These are phyloP conservation scores for Stenotaenia linearis DNA, from an alignment of 2,888 invertebrate genomes.

Conservation along the genomic window DNA sequence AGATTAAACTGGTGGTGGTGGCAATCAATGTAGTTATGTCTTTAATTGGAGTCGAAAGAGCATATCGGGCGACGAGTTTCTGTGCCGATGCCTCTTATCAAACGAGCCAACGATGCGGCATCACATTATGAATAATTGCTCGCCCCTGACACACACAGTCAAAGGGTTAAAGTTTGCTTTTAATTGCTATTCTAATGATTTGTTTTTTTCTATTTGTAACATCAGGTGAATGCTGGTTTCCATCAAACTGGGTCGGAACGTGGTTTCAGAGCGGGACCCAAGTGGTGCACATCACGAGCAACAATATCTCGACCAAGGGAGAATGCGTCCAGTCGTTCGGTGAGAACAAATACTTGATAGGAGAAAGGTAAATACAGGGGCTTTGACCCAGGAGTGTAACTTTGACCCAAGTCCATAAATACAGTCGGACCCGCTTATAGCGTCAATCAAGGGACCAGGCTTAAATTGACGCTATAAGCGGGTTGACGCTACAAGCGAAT, in stretches of 20 bases:
- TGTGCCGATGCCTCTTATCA: not conserved
- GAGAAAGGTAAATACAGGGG: conserved; percentile 69
- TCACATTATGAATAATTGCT: not conserved
- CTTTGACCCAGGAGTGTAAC: not conserved
- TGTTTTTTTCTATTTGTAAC: not conserved
- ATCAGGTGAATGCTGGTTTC: conserved; percentile 61
- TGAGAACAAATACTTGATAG: conserved; percentile 65
- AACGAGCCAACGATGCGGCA: not conserved
- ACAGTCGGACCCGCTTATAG: too few relatives aligned
- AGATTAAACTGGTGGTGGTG: conserved; percentile 4
- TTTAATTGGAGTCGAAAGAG: conserved; percentile 4
- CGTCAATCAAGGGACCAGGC: too few relatives aligned
- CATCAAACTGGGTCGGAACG: conserved; percentile 75
- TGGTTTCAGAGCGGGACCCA: conserved; percentile 70
- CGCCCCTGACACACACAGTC: not conserved
- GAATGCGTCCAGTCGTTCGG: conserved; percentile 61
- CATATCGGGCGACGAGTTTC: not conserved
- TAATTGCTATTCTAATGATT: not conserved
- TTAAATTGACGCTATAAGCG: too few relatives aligned
- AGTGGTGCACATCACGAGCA: conserved; percentile 69
- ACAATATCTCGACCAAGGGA: conserved; percentile 61
- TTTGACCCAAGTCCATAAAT: too few relatives aligned
- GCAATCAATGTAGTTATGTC: conserved; percentile 9
- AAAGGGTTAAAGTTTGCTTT: not conserved
- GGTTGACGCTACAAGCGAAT: too few relatives aligned